phyloP scores from a whole-genome alignment of 2,888 invertebrate species.

The Myopa testacea region DNA sequence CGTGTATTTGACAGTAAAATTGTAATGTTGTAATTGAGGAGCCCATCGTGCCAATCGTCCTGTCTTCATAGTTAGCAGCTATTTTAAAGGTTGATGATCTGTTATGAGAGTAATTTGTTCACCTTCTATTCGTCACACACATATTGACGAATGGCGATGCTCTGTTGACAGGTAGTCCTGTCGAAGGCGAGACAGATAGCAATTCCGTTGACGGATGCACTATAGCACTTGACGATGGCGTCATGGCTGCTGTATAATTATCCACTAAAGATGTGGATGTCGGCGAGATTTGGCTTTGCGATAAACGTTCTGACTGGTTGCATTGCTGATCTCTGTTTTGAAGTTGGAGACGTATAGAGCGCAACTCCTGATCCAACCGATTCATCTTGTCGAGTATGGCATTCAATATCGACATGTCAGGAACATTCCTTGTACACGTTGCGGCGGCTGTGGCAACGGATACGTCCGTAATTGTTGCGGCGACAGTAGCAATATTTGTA shows the following conservation, averaged over 20 bases:
- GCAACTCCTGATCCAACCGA: background rate
- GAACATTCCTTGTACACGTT: background rate
- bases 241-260: background rate
- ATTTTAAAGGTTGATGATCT: no score
- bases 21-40: no score
- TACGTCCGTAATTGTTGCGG: background rate
- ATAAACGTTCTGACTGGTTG: background rate
- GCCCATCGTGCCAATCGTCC: no score
- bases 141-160: no score
- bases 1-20: no score
- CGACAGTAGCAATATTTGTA: background rate
- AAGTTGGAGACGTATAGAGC: background rate
- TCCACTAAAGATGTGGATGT: background rate
- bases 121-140: no score
- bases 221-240: no score
- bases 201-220: no score
- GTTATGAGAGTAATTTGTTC: no score
- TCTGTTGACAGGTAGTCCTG: no score
- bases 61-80: no score
- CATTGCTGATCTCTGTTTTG: background rate
- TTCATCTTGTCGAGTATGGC: slow-evolving; percentile 4
- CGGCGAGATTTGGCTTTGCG: background rate
- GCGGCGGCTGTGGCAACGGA: background rate
- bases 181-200: no score
- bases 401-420: background rate